A percentile compares a stretch with the other conserved stretches of the same genome.
Conservation (phyloP, 1,140 invertebrate species). For the Phocides pigmalion region DNA sequence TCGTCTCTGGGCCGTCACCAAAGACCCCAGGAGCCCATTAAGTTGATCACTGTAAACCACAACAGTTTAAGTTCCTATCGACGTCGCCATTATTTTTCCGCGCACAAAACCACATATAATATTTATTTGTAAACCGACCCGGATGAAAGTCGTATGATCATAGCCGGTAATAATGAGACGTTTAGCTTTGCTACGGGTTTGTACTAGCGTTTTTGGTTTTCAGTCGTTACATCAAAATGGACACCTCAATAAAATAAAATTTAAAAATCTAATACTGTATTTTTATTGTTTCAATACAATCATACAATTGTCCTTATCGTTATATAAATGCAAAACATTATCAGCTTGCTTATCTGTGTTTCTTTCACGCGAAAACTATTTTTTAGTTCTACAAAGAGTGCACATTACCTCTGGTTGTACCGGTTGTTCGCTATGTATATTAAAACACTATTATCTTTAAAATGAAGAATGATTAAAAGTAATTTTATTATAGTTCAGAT, state of each 20-base stretch:
- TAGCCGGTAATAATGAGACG: constrained; percentile 55
- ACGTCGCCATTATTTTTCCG: constrained; percentile 48
- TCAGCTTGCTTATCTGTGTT: no score
- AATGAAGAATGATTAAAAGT: no score
- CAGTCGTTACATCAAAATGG: constrained; percentile 74
- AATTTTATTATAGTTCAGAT: no score
- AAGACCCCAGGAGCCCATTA: constrained; percentile 1
- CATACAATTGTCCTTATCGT: background rate
- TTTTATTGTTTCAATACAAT: constrained; percentile 28
- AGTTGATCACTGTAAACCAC: constrained; percentile 24
- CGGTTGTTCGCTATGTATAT: no score
- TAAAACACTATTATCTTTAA: no score
- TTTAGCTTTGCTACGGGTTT: constrained; percentile 80
- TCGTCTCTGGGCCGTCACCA: background rate
- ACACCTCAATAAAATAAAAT: constrained; percentile 73
- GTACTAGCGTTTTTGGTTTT: constrained; percentile 71
- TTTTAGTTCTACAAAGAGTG: no score
- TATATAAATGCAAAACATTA: no score
- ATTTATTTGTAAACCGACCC: constrained; percentile 44
- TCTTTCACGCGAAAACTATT: no score
- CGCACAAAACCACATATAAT: constrained; percentile 55
- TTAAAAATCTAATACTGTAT: constrained; percentile 39
- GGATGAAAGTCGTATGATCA: constrained; percentile 39
- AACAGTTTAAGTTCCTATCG: constrained; percentile 40
- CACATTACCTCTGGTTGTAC: no score